Conservation (phyloP, 1,140 invertebrate species). For the Bicyclus anynana region DNA sequence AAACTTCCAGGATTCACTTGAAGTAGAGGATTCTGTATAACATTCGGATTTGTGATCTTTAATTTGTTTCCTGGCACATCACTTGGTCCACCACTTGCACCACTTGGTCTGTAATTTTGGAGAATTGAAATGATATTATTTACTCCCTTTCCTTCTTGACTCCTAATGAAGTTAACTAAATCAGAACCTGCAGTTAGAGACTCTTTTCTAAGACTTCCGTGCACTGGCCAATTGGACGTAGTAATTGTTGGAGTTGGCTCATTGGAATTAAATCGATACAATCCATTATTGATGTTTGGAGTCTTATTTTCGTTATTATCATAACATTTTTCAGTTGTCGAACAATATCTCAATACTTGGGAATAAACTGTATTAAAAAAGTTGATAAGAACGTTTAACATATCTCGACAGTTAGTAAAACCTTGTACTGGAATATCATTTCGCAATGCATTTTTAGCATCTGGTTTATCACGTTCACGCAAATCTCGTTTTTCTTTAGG, state of each 20-base stretch:
- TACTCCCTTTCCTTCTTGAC: slow-evolving; percentile 3
- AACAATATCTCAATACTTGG: slow-evolving; percentile 15
- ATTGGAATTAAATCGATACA: not conserved
- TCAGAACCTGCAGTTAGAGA: not conserved
- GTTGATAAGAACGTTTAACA: slow-evolving; percentile 16
- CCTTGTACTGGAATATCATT: slow-evolving; percentile 16
- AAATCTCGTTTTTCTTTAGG: not conserved
- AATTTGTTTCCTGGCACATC: not conserved
- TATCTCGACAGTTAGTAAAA: slow-evolving; percentile 10
- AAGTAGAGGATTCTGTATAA: not conserved
- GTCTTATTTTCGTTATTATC: not conserved
- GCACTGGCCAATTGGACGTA: not conserved
- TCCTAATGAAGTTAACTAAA: not conserved
- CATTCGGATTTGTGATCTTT: not conserved
- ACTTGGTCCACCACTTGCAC: not conserved
- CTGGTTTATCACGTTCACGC: slow-evolving; percentile 3
- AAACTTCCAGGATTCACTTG: not conserved
- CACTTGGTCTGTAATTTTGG: slow-evolving; percentile 18
- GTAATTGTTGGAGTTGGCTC: not conserved
- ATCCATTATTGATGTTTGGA: not conserved
- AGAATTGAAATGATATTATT: slow-evolving; percentile 11
- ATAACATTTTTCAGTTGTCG: slow-evolving; percentile 6
- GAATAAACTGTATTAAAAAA: slow-evolving; percentile 14
- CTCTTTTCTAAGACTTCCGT: not conserved
- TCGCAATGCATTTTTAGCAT: slow-evolving; percentile 17